Evolutionary conservation across 2,797 vertebrate genomes (phyloP).

Genomic region (Enteromius radiatus): DNA sequence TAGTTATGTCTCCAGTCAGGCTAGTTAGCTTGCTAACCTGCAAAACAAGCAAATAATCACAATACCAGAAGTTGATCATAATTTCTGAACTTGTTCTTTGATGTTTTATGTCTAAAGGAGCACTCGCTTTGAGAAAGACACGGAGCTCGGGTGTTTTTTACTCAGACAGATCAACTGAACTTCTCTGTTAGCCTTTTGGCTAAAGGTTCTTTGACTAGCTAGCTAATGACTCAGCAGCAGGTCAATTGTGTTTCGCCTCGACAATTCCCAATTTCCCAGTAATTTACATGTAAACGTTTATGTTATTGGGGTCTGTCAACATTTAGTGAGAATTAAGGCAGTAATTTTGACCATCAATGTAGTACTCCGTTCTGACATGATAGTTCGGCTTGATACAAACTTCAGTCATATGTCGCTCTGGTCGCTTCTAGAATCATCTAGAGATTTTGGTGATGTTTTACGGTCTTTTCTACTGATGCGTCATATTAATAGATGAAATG

Average conservation of each 20-base stretch:
- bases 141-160: not conserved
- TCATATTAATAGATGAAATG: conserved; percentile 25
- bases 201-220: conserved; percentile 60
- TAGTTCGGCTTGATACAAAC: conserved; percentile 49
- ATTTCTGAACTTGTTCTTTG: not conserved
- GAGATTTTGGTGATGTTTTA: conserved; percentile 29
- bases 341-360: conserved; percentile 9
- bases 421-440: not conserved
- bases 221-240: conserved; percentile 83
- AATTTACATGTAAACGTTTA: not conserved
- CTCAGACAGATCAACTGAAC: conserved; percentile 4
- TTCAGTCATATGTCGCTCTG: conserved; percentile 41
- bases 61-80: not conserved
- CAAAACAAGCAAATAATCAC: not conserved
- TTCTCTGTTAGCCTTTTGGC: conserved; percentile 45
- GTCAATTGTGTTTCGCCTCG: conserved; percentile 37
- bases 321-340: not conserved
- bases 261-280: not conserved
- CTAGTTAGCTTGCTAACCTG: conserved; percentile 28
- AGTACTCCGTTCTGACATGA: conserved; percentile 22
- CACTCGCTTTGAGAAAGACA: not conserved
- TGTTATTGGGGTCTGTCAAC: conserved; percentile 1
- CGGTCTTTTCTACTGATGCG: conserved; percentile 1
- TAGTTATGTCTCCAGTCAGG: conserved; percentile 18
- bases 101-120: not conserved